These are phyloP conservation scores for Leptinotarsa defecta DNA, from an alignment of 1,140 invertebrate genomes.

Conservation along the genomic window DNA sequence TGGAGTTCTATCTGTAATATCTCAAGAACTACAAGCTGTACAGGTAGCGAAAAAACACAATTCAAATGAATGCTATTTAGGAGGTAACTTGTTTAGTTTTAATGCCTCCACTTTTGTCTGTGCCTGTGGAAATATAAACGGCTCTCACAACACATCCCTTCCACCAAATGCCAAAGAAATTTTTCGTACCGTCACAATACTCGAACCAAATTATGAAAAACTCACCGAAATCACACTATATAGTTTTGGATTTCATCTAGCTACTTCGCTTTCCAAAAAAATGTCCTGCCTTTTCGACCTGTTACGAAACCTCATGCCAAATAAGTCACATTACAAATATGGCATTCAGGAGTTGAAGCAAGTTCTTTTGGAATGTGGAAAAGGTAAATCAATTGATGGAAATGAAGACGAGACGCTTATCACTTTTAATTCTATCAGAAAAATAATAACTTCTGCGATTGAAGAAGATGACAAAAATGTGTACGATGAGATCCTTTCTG, in stretches of 20 bases:
- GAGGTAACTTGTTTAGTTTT: background rate
- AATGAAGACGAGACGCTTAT: constrained; percentile 56
- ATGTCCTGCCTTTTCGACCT: constrained; percentile 63
- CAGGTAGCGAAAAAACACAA: constrained; percentile 74
- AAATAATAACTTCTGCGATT: constrained; percentile 91
- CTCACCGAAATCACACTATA: constrained; percentile 88
- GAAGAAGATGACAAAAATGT: constrained; percentile 81
- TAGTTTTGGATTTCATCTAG: constrained; percentile 82
- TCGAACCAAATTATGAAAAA: constrained; percentile 88
- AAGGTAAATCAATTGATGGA: constrained; percentile 59
- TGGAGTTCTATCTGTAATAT: constrained; percentile 34
- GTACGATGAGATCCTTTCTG: constrained; percentile 86
- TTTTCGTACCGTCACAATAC: constrained; percentile 90
- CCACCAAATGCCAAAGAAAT: constrained; percentile 89
- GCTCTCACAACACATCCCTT: constrained; percentile 62
- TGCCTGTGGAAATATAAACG: constrained; percentile 6
- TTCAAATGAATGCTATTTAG: constrained; percentile 66
- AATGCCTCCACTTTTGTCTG: constrained; percentile 52
- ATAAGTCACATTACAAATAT: constrained; percentile 36
- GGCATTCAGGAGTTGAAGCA: constrained; percentile 31
- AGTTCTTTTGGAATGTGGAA: constrained; percentile 33
- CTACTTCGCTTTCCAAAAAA: constrained; percentile 77
- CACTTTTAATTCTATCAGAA: constrained; percentile 66
- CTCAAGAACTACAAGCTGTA: constrained; percentile 68
- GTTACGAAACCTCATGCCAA: constrained; percentile 57